Evolutionary conservation across 2,797 vertebrate genomes (phyloP), one percentile per base, ranked within the genome.

Genomic region (Sebastes glaucus): DNA sequence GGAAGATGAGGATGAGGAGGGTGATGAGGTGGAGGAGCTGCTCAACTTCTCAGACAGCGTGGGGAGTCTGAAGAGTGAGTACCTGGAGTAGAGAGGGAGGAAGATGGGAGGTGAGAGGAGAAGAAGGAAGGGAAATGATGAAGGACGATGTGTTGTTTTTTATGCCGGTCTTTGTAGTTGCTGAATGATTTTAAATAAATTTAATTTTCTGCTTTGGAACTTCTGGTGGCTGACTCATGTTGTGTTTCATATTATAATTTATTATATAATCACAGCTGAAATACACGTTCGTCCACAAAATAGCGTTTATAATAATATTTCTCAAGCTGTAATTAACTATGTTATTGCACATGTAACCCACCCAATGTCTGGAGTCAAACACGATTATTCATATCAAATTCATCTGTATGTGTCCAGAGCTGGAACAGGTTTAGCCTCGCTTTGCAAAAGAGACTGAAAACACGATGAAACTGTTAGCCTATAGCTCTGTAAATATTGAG

Each of bases 41-140:
- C 87, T 94, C 55, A 90, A 88, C 68, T 82, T 94, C 64, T 87
- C 84, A 11, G 88, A 90, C 70, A 93, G 88, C 2, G 89, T 91
- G 11, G 88, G 71, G 20, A 95, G 93, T 71, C 77, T 93, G 71
- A 90, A 25, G 78, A 87, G 90, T 7, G 93, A 94, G 69, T 87
- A 92, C 59, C 77, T 94, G 64, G 86, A 94, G 33, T 91, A 85
- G 57, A 78, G 16, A 65, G 16, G 16, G n/a, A 28, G n/a, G 32
- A 35, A n/a, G 7, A 28, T 18, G 56, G 10, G 53, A 49, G 11
- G 2, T 35, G 33, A 49, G 22, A 70, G 27, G 22, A 59, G 4
- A 13, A 6, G 14, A n/a, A 49, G 13, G 10, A 53, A 27, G 16
- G 13, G 11, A 42, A 55, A 38, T n/a, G 2, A 38, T 52, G 1